Conservation (phyloP, 2,113 vertebrate species). For the Pontoporia blainvillei region DNA sequence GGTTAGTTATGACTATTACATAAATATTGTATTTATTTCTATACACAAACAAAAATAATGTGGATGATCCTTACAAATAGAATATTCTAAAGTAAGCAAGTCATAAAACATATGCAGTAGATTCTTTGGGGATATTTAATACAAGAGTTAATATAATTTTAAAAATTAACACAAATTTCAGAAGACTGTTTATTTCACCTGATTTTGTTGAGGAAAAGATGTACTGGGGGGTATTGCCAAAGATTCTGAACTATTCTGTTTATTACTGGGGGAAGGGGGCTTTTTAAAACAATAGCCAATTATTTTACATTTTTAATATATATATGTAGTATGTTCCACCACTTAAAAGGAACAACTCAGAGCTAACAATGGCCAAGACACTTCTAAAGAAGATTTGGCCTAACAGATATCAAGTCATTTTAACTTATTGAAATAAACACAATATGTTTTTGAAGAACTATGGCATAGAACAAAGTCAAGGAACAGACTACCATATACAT, state of each 20-base stretch:
- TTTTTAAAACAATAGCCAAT: background rate
- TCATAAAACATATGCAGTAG: background rate
- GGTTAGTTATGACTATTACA: background rate
- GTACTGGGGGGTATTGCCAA: background rate
- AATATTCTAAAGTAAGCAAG: background rate
- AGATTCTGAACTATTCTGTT: background rate
- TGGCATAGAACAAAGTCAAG: background rate
- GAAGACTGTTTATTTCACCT: background rate
- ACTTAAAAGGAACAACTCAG: background rate
- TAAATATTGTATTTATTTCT: background rate
- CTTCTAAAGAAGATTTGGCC: background rate
- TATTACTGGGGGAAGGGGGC: background rate
- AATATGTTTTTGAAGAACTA: background rate
- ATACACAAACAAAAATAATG: background rate
- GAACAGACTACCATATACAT: background rate
- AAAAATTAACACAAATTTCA: background rate
- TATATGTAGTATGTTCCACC: background rate
- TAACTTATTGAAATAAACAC: background rate
- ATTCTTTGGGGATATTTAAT: background rate
- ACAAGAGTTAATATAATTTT: background rate
- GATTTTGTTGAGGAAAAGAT: background rate
- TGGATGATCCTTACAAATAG: background rate
- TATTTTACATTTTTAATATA: background rate
- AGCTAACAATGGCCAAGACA: background rate
- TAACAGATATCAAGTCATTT: background rate